phyloP scores from a whole-genome alignment of 2,113 vertebrate genomes.

The Picathartes gymnocephalus region DNA sequence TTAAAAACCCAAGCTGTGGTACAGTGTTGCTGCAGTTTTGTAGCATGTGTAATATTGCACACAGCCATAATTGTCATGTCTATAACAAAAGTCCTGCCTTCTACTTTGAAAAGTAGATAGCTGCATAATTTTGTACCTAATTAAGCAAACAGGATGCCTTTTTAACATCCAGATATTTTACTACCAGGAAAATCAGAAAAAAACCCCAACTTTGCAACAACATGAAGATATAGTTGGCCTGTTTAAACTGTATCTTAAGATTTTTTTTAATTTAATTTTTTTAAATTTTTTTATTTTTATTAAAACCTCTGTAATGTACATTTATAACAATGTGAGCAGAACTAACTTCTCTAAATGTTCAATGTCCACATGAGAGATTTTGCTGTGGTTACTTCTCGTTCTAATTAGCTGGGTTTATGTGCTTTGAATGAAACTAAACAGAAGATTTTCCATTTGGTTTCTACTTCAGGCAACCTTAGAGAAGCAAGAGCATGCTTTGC shows the following conservation, averaged over 20 bases:
- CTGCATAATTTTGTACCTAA: not conserved
- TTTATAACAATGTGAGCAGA: not conserved
- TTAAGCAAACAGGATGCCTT: not conserved
- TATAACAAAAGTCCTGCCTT: not conserved
- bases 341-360: not conserved
- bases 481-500: constrained; percentile 4
- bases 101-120: not conserved
- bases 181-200: not conserved
- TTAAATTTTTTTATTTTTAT: not conserved
- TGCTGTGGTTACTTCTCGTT: constrained; percentile 18
- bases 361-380: not conserved
- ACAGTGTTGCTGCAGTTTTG: not conserved
- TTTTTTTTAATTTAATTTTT: not conserved
- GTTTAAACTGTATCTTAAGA: not conserved
- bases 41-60: not conserved
- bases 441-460: constrained; percentile 22
- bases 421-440: not conserved
- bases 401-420: not conserved
- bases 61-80: not conserved
- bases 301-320: not conserved
- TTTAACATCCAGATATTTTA: not conserved
- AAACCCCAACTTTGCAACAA: not conserved
- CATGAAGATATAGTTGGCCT: not conserved
- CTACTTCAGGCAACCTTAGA: not conserved
- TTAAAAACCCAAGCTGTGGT: not conserved